Evolutionary conservation across 2,113 vertebrate genomes (phyloP).

Genomic region (Argyrosomus japonicus): DNA sequence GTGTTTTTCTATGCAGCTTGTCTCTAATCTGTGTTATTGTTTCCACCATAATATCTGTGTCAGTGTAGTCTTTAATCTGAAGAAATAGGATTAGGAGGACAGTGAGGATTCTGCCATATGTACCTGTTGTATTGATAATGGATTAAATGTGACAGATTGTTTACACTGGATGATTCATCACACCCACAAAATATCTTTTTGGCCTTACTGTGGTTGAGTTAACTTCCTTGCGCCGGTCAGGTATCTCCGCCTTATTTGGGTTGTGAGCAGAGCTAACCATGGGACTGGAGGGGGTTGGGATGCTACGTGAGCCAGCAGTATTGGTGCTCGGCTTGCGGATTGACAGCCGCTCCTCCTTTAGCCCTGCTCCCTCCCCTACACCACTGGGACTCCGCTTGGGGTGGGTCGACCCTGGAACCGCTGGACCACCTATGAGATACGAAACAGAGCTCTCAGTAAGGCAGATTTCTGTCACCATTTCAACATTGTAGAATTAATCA

Average conservation of each 20-base stretch:
- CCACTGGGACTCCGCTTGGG: slow-evolving; percentile 92
- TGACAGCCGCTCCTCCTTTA: slow-evolving; percentile 89
- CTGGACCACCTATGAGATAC: slow-evolving; percentile 86
- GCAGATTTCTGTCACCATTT: neutral
- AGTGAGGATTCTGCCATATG: slow-evolving; percentile 39
- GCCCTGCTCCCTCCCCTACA: slow-evolving; percentile 81
- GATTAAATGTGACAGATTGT: slow-evolving; percentile 7
- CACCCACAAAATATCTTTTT: neutral
- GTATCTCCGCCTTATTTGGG: slow-evolving; percentile 94
- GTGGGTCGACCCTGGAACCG: slow-evolving; percentile 82
- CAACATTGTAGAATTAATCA: neutral
- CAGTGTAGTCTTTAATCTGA: slow-evolving; percentile 37
- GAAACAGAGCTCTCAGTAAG: neutral
- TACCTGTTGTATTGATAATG: slow-evolving; percentile 14
- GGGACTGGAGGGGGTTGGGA: slow-evolving; percentile 90
- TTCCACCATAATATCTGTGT: slow-evolving; percentile 18
- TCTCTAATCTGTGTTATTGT: neutral
- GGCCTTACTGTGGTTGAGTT: slow-evolving; percentile 84
- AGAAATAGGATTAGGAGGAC: slow-evolving; percentile 46
- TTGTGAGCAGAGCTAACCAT: slow-evolving; percentile 96
- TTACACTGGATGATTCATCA: neutral
- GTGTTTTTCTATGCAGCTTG: neutral
- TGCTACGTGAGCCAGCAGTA: slow-evolving; percentile 82
- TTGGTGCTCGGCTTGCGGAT: slow-evolving; percentile 88
- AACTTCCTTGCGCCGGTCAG: slow-evolving; percentile 90